Base-by-base conservation (phyloP, 92 coral and sea anemone genomes). In the Zoanthus solanderi region DNA sequence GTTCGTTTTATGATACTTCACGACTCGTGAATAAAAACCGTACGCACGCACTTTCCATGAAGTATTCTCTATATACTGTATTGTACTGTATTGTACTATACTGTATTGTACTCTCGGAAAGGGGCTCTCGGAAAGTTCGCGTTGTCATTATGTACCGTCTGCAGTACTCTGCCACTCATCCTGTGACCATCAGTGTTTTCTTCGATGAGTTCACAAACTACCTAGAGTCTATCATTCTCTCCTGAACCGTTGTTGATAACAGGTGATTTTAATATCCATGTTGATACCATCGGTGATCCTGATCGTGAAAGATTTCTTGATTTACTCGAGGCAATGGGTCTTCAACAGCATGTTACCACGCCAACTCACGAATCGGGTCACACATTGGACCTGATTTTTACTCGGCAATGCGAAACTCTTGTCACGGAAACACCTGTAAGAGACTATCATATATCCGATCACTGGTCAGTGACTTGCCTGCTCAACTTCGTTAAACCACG, bases 141-240 rank as follows among this genome's bases (percentile, higher is more conserved):
- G 68, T 78, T 45, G 85, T 87, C 42, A 34, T 87, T 67, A 66
- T 87, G 30, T 78, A 87, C 68, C 90, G 90, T 78, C 75, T 87
- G 90, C 85, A 87, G 53, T 87, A 76, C 75, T 86, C 89, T 86
- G 37, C 89, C 75, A 75, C 60, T 61, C 89, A 86, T 86, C 83
- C 89, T 58, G 89, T 75, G 75, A 56, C 89, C 44, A 12, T 71
- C 56, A 75, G 87, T 56, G 87, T 73, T 60, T 93, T 92, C 75
- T 68, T 92, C 37, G 89, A 74, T 50, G 92, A 92, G 89, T 92
- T 92, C 78, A 68, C 90, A 32, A 82, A 84, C 37, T 77, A 83
- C 28, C 68, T 83, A 63, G 76, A 71, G 68, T 73, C 66, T 18
- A 83, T 69, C 32, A 83, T 83, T 57, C 84, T 90, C 74, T 86